Conservation (phyloP, 2,797 vertebrate species). For the Malacoctenus gilli region DNA sequence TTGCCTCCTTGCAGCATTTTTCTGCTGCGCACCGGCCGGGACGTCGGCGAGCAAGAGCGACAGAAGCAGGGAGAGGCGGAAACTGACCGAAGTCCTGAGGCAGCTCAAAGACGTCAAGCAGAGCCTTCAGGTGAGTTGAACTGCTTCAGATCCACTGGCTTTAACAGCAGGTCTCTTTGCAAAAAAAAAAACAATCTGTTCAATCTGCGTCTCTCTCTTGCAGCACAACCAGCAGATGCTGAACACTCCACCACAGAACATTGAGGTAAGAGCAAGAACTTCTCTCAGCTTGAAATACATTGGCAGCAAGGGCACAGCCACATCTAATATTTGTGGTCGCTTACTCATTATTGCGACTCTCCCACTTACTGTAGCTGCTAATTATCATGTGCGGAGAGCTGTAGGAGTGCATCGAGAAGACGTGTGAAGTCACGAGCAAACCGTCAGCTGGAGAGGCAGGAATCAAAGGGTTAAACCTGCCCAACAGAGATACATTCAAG, state of each 20-base stretch:
- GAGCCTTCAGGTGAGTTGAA: constrained; percentile 62
- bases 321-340: constrained; percentile 53
- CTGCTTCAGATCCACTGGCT: constrained; percentile 3
- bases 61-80: accelerated
- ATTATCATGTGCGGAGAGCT: constrained; percentile 34
- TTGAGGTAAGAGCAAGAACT: constrained; percentile 64
- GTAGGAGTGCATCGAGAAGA: constrained; percentile 57
- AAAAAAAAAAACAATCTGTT: too few relatives aligned
- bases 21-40: constrained; percentile 42
- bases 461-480: too few relatives aligned
- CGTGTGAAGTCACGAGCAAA: constrained; percentile 26
- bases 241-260: constrained; percentile 46
- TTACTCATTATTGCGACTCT: constrained; percentile 61
- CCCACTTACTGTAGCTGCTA: constrained; percentile 44
- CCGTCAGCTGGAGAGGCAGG: too few relatives aligned
- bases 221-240: constrained; percentile 46
- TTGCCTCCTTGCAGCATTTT: constrained; percentile 79
- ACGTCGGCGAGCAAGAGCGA: accelerated
- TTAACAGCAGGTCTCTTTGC: too few relatives aligned
- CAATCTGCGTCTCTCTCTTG: constrained; percentile 20
- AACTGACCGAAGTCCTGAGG: constrained; percentile 41
- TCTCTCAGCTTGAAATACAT: too few relatives aligned
- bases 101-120: background rate
- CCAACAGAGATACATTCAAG: too few relatives aligned
- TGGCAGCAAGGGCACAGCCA: constrained; percentile 12